phyloP scores from a whole-genome alignment of 2,113 vertebrate genomes.

The Anser cygnoides region DNA sequence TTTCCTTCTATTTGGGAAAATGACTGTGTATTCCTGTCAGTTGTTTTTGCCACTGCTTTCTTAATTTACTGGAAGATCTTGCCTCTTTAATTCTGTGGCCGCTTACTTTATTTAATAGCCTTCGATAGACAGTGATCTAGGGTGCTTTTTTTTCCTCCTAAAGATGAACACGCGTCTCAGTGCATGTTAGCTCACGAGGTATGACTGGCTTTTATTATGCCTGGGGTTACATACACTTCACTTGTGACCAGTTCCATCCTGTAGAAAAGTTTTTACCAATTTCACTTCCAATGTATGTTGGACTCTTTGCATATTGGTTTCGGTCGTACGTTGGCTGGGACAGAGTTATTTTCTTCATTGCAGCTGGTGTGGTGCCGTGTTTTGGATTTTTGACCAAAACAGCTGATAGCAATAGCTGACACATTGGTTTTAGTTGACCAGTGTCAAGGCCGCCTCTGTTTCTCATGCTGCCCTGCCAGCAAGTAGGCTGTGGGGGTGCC shows the following conservation, averaged over 20 bases:
- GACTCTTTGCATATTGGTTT: not conserved
- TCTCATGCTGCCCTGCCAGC: rapidly evolving
- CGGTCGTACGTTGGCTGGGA: not conserved
- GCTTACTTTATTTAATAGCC: not conserved
- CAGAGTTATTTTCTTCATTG: not conserved
- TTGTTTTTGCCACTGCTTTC: not conserved
- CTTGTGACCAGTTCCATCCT: not conserved
- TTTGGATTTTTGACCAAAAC: not conserved
- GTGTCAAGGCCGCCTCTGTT: not conserved
- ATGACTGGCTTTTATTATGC: not conserved
- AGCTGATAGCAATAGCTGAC: not conserved
- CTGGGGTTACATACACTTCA: not conserved
- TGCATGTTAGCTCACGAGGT: not conserved
- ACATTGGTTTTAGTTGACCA: not conserved
- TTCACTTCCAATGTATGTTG: not conserved
- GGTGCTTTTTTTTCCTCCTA: not conserved
- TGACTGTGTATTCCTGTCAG: not conserved
- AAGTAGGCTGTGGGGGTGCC: not conserved
- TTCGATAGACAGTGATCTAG: not conserved
- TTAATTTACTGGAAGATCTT: not conserved
- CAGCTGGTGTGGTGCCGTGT: not conserved
- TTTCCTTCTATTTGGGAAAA: too few species aligned
- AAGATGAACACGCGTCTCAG: not conserved
- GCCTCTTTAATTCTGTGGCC: not conserved
- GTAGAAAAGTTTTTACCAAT: not conserved